A percentile compares a stretch with the other conserved stretches of the same genome.
Conservation (phyloP, 2,888 invertebrate genomes). For the Rugalucina vietnamica region DNA sequence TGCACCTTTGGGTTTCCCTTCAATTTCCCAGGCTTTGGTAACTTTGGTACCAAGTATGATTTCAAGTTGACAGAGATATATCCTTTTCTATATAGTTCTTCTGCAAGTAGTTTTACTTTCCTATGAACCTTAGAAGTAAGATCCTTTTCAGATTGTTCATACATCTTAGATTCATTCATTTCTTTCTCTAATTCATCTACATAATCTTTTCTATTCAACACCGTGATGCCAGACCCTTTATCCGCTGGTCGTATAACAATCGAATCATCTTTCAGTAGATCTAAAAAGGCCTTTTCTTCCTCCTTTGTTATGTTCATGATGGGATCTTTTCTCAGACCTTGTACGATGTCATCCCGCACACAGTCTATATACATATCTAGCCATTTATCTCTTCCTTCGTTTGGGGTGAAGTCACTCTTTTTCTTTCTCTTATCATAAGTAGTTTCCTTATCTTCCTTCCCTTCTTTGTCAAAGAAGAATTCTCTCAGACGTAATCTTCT, state of each 20-base stretch:
- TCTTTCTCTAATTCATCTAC: neutral
- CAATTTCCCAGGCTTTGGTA: neutral
- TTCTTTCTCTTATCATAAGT: neutral
- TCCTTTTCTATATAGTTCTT: neutral
- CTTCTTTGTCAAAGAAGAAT: neutral
- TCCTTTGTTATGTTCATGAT: neutral
- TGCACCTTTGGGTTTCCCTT: conserved; percentile 36
- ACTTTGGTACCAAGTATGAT: neutral
- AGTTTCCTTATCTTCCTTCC: neutral
- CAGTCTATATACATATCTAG: conserved; percentile 1
- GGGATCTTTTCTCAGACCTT: neutral
- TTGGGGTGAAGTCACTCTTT: neutral
- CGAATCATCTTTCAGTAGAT: neutral
- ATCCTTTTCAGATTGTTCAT: neutral
- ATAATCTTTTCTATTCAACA: conserved; percentile 2
- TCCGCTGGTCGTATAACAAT: conserved; percentile 28
- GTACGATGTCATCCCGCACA: conserved; percentile 2
- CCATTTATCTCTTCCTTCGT: neutral
- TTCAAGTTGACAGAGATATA: neutral
- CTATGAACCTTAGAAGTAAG: neutral
- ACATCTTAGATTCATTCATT: neutral
- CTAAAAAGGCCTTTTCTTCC: neutral
- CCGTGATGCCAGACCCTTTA: conserved; percentile 23
- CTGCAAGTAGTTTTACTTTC: neutral
- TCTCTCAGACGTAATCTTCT: neutral